A percentile compares a stretch with the other conserved stretches of the same genome.
Conservation (phyloP, 1,140 invertebrate species). For the Drosophila azteca region DNA sequence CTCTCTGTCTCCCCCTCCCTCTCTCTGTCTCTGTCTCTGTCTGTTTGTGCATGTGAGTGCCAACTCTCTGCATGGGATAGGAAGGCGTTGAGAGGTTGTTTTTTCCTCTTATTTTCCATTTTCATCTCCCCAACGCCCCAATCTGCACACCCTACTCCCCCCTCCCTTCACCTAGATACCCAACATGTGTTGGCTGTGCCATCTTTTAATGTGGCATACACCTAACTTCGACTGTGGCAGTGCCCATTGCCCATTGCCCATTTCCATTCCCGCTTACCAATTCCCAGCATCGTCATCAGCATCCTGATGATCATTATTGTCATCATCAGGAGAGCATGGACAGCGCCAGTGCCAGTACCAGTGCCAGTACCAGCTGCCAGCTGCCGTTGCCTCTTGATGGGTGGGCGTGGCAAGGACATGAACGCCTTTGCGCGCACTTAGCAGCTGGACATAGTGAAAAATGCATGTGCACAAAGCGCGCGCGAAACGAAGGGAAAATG, state of each 20-base stretch:
- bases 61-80: slow-evolving; percentile 53
- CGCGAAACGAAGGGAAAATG: slow-evolving; percentile 34
- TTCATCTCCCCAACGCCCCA: slow-evolving; percentile 1
- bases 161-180: slow-evolving; percentile 41
- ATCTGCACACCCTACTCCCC: background rate
- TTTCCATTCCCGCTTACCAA: too few species aligned
- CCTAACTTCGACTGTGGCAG: too few species aligned
- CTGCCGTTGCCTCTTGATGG: slow-evolving; percentile 53
- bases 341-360: slow-evolving; percentile 47
- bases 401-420: slow-evolving; percentile 57
- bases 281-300: slow-evolving; percentile 33
- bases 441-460: slow-evolving; percentile 61
- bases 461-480: slow-evolving; percentile 55
- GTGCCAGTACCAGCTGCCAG: slow-evolving; percentile 32
- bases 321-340: slow-evolving; percentile 33
- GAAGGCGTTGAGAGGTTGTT: slow-evolving; percentile 58
- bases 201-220: background rate
- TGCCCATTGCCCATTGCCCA: slow-evolving; percentile 1
- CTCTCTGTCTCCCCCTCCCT: too few species aligned
- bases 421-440: slow-evolving; percentile 58
- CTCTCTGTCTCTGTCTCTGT: too few species aligned
- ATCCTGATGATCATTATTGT: slow-evolving; percentile 20
- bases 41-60: slow-evolving; percentile 42
- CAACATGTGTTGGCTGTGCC: slow-evolving; percentile 47
- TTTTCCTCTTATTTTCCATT: slow-evolving; percentile 13